Base-by-base conservation (phyloP, 2,797 vertebrate species). In the Squalus acanthias region DNA sequence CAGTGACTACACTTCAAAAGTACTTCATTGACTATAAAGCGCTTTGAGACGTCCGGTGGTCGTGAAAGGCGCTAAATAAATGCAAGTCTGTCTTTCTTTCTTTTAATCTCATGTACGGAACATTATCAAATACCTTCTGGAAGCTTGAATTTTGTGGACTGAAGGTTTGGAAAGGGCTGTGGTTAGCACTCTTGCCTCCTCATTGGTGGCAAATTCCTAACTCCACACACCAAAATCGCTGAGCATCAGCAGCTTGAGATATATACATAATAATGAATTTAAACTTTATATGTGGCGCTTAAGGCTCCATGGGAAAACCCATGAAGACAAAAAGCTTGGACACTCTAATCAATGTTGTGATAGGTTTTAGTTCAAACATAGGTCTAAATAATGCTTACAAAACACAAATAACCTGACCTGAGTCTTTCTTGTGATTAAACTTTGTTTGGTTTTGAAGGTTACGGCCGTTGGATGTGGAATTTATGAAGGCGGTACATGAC, bases 401-500 rank as follows among this genome's bases (percentile, higher is more conserved):
- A 93, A 12, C 33, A 20, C n/a, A 20, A 46, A 4, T 10, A 46
- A 39, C 20, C 17, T 69, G 63, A 63, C 33, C 33, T 0, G 89
- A 69, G 91, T 12, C n/a, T 69, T 46, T 69, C n/a, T 46, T 69
- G 65, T 69, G n/a, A 69, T 69, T 67, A 24, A 67, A 8, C 39
- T 67, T 46, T 95, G 50, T 76, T 76, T 95, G 93, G 39, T 8
- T 96, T 96, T 96, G 0, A 97, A 99, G 99, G 96, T 98, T 99
- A 87, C 98, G 99, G 92, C 99, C 99, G 88, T 96, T 99, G 97
- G 99, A 99, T 9, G 98, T 99, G 97, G 99, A 99, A 96, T 99
- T 99, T 96, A 99, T 99, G 98, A 99, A 98, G 97, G 99, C 99
- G 69, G 98, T 99, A 70, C 99, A 99, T 89, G 99, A 99, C 97